phyloP scores from a whole-genome alignment of 35 echinoderm and acorn worm species.

The Anneissia japonica region DNA sequence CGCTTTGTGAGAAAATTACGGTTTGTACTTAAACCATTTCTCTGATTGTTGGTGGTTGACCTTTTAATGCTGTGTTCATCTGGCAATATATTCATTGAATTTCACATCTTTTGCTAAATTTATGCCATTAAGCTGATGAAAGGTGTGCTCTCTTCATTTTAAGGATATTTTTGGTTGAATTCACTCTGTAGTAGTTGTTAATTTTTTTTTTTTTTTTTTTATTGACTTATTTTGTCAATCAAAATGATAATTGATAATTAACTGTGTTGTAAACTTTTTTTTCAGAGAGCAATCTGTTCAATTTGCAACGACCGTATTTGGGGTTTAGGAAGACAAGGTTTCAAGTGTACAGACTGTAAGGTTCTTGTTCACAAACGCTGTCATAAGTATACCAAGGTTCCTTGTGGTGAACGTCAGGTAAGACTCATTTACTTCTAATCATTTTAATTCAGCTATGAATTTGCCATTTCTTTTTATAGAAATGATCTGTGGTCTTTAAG shows the following conservation, averaged over 20 bases:
- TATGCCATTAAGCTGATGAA: background rate
- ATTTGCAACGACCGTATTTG: constrained; percentile 90
- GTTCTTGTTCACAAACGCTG: constrained; percentile 95
- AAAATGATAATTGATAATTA: background rate
- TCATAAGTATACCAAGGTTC: constrained; percentile 58
- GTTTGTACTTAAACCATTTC: background rate
- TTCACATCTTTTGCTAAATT: background rate
- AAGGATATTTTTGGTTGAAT: background rate
- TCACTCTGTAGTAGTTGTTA: background rate
- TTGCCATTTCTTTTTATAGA: too few species aligned
- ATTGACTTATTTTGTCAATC: background rate
- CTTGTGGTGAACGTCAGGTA: constrained; percentile 75
- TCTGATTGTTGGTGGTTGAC: background rate
- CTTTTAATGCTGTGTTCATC: background rate
- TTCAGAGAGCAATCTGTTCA: constrained; percentile 87
- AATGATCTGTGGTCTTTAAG: too few species aligned
- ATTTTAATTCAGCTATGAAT: too few species aligned
- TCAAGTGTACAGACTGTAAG: constrained; percentile 98
- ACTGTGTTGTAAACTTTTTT: background rate
- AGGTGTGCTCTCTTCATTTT: background rate
- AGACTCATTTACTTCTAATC: constrained; percentile 19
- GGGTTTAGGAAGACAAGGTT: constrained; percentile 95
- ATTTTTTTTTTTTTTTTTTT: background rate
- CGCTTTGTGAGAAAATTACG: background rate
- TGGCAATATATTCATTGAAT: background rate